Evolutionary conservation across 2,113 vertebrate genomes (phyloP), one percentile per base, ranked within the genome.

Genomic region (Nannospalax galili): DNA sequence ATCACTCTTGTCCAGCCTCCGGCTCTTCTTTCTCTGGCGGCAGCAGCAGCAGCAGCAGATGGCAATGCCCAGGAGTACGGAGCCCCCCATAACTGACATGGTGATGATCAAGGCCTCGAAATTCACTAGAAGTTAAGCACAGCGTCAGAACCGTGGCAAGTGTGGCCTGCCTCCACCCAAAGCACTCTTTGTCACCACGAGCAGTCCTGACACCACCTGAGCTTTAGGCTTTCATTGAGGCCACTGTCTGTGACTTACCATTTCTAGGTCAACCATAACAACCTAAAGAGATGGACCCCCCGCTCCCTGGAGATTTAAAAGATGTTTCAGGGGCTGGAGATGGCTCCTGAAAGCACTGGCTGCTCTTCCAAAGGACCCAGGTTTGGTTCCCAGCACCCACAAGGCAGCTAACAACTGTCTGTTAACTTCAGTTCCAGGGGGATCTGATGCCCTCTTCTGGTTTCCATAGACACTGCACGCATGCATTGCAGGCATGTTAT

Each of bases 31-130:
- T 84, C 98, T 99, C 97, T 98, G 98, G 67, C 91, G 88, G 86
- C 94, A 96, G 97, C 99, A 99, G 97, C 98, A 99, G 92, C 99
- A 99, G 94, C 99, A 98, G 96, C 99, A 99, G 90, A 99, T 11
- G 0, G 98, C n/a, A 65, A 99, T 0, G 11, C 89, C 98, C 42
- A 99, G 97, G 74, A 99, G 98, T 72, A 99, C 26, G 1, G 97
- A 8, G 7, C 98, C 99, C 67, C 98, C 99, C 17, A 99, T 28
- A 96, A 99, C 99, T 0, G 99, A 98, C 98, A 99, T 96, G 0
- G 99, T 96, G 86, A 99, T 99, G 75, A 99, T 99, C 97, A 99
- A 62, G 0, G 97, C 98, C 98, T 99, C 99, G 56, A 99, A 99
- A 98, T 99, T 99, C 97, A 99, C 99, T 99, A 77, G 9, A 97